Percentiles rank a stretch among this genome's conserved stretches.
Conservation (phyloP, 2,797 vertebrate species). For the Rhodeus uyekii region DNA sequence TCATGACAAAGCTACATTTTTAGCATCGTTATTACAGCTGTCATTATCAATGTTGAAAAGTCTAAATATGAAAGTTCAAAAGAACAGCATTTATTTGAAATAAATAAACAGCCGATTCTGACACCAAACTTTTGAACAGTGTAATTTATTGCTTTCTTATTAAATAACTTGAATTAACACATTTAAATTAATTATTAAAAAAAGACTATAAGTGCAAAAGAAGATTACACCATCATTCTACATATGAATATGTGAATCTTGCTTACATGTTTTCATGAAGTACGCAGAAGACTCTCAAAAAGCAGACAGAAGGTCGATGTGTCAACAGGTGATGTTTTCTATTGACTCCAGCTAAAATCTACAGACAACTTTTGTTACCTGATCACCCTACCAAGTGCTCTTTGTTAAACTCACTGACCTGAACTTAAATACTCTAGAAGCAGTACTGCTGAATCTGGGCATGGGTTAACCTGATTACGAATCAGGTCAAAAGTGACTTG, state of each 20-base stretch:
- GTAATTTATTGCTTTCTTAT: not conserved
- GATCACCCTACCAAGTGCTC: constrained; percentile 22
- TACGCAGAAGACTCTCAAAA: not conserved
- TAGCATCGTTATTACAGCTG: not conserved
- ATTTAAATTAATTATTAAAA: not conserved
- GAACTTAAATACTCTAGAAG: constrained; percentile 42
- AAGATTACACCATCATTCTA: not conserved
- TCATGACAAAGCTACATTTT: not conserved
- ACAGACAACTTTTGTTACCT: constrained; percentile 1
- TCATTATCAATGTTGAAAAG: not conserved
- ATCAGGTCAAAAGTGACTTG: constrained; percentile 49
- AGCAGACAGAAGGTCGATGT: not conserved
- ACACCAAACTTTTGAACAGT: no score
- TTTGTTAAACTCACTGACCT: constrained; percentile 42
- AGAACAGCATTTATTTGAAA: not conserved
- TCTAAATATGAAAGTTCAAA: not conserved
- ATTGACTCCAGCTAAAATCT: not conserved
- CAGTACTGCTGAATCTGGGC: constrained; percentile 42
- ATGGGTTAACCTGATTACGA: constrained; percentile 64
- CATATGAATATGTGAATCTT: not conserved
- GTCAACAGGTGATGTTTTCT: not conserved
- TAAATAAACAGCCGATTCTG: no score
- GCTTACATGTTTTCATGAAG: not conserved
- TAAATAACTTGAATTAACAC: not conserved
- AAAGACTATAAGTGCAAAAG: not conserved